A percentile compares a stretch with the other conserved stretches of the same genome.
Evolutionary conservation across 2,888 invertebrate species (phyloP).

Genomic region (Bugulina stolonifera): DNA sequence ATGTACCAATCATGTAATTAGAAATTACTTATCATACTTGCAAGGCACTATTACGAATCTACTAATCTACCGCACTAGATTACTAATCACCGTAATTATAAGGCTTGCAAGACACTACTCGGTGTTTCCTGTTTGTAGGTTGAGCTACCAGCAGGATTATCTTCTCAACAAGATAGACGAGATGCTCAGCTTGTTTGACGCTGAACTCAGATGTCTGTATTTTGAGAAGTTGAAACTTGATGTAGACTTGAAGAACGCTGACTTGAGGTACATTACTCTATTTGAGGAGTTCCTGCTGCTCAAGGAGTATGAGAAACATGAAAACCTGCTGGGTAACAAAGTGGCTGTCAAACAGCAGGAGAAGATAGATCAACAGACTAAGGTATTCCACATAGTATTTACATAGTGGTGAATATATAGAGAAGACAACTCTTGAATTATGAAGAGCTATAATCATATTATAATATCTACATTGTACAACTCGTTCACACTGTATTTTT

Average conservation of each 20-base stretch:
- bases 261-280: slow-evolving; percentile 50
- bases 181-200: slow-evolving; percentile 64
- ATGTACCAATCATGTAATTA: too few relatives aligned
- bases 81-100: too few relatives aligned
- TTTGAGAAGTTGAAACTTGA: slow-evolving; percentile 50
- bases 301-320: slow-evolving; percentile 53
- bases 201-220: slow-evolving; percentile 46
- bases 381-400: too few relatives aligned
- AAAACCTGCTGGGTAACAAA: slow-evolving; percentile 48
- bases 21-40: too few relatives aligned
- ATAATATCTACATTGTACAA: too few relatives aligned
- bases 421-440: too few relatives aligned
- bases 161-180: slow-evolving; percentile 61
- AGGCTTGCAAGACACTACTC: too few relatives aligned
- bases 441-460: too few relatives aligned
- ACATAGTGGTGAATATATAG: too few relatives aligned
- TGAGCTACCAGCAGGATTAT: slow-evolving; percentile 59
- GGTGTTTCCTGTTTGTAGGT: too few relatives aligned
- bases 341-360: slow-evolving; percentile 47
- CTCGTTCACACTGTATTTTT: neutral
- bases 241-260: slow-evolving; percentile 50
- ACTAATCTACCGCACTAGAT: too few relatives aligned
- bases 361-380: slow-evolving; percentile 49
- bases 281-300: slow-evolving; percentile 53
- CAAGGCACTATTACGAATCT: too few relatives aligned